Evolutionary conservation across 2,888 invertebrate species (phyloP).

Genomic region (Lapara coniferarum): DNA sequence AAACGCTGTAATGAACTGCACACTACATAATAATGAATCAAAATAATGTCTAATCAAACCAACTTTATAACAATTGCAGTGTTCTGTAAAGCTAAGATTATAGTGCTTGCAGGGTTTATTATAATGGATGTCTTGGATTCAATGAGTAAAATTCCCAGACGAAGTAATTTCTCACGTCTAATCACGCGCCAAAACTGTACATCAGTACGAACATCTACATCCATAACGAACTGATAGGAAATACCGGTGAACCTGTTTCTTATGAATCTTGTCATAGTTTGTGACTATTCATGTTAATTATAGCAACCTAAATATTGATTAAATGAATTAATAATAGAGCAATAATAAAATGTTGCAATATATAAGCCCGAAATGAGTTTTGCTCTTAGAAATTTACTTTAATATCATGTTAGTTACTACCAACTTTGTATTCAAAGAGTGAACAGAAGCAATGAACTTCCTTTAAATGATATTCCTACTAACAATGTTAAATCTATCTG

Average conservation of each 20-base stretch:
- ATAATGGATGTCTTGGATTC: background rate
- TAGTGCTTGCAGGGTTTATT: background rate
- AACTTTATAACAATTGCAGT: too few relatives aligned
- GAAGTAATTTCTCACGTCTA: background rate
- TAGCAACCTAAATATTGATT: background rate
- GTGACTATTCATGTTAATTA: background rate
- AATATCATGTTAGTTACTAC: background rate
- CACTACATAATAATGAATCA: too few relatives aligned
- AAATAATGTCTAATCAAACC: too few relatives aligned
- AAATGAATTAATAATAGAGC: background rate
- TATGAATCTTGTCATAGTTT: background rate
- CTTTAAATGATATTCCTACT: background rate
- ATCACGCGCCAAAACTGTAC: conserved; percentile 1
- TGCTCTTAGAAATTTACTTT: background rate
- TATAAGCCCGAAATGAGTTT: background rate
- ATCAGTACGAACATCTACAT: background rate
- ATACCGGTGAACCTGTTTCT: background rate
- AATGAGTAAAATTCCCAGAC: background rate
- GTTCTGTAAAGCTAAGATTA: too few relatives aligned
- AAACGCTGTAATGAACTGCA: too few relatives aligned
- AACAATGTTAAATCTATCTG: background rate
- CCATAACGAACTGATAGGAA: conserved; percentile 12
- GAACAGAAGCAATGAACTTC: background rate
- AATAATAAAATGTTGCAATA: background rate
- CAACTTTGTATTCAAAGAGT: background rate